phyloP scores from a whole-genome alignment of 2,888 invertebrate genomes.

The Diarsia rubi region DNA sequence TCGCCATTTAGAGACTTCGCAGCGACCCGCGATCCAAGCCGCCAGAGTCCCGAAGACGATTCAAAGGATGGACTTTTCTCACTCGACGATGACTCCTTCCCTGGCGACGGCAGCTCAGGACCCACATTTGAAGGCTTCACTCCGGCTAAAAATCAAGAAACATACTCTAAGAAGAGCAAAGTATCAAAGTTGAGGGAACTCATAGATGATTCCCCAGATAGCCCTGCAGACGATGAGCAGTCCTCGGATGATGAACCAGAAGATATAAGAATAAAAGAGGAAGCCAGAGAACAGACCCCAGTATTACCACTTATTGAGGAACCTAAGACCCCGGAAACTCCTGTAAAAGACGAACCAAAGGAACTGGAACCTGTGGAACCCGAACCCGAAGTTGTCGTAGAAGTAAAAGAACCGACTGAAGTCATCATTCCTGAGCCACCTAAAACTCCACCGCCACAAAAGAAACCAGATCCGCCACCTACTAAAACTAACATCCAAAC shows the following conservation, averaged over 20 bases:
- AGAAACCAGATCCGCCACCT: conserved; percentile 55
- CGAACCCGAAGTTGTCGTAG: conserved; percentile 67
- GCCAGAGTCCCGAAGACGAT: conserved; percentile 92
- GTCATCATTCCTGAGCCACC: conserved; percentile 78
- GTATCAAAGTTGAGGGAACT: conserved; percentile 86
- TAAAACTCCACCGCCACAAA: conserved; percentile 76
- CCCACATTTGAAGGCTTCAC: conserved; percentile 91
- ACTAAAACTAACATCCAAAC: conserved; percentile 58
- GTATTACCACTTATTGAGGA: conserved; percentile 71
- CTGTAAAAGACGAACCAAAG: conserved; percentile 51
- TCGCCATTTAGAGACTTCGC: conserved; percentile 87
- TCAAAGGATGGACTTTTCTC: conserved; percentile 92
- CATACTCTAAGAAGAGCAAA: conserved; percentile 89
- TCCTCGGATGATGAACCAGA: conserved; percentile 88
- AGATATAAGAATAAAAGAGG: conserved; percentile 77
- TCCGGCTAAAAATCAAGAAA: conserved; percentile 90
- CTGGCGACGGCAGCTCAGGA: conserved; percentile 89
- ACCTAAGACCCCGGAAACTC: conserved; percentile 65
- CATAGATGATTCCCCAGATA: conserved; percentile 88
- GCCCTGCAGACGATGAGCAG: conserved; percentile 89
- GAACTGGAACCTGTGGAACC: conserved; percentile 69
- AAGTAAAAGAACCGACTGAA: conserved; percentile 69
- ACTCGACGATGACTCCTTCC: conserved; percentile 91
- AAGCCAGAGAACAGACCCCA: conserved; percentile 73
- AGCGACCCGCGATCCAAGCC: conserved; percentile 90